Evolutionary conservation across 2,797 vertebrate species (phyloP).

Genomic region (Artibeus jamaicensis): DNA sequence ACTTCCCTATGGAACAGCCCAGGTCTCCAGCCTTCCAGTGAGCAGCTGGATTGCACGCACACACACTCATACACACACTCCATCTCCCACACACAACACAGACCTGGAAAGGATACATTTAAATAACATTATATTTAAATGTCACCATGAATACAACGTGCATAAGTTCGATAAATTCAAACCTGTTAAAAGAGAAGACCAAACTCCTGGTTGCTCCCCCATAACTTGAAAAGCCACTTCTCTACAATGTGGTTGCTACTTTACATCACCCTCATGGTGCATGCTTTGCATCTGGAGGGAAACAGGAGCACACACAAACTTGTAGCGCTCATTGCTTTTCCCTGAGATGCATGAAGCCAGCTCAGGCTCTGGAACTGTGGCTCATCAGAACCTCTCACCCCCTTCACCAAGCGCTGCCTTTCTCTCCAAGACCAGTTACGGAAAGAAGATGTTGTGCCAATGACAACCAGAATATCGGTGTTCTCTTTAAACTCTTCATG

Average conservation of each 20-base stretch:
- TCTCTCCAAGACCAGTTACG: not conserved
- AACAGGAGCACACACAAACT: not conserved
- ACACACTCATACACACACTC: not conserved
- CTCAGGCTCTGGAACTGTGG: not conserved
- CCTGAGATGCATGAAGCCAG: not conserved
- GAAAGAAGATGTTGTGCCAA: not conserved
- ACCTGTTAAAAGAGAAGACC: too few relatives aligned
- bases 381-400: not conserved
- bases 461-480: not conserved
- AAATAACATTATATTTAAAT: not conserved
- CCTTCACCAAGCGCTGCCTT: not conserved
- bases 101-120: not conserved
- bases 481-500: not conserved
- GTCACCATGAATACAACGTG: too few relatives aligned
- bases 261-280: not conserved
- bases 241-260: not conserved
- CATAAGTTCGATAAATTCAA: not conserved
- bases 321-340: not conserved
- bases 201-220: rapidly evolving
- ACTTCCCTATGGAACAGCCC: rapidly evolving
- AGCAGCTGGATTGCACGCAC: not conserved
- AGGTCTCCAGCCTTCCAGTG: not conserved
- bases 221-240: not conserved
- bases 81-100: not conserved
- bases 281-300: not conserved